A percentile compares a stretch with the other conserved stretches of the same genome.
phyloP scores from a whole-genome alignment of 2,113 vertebrate genomes.

The Nibea coibor region DNA sequence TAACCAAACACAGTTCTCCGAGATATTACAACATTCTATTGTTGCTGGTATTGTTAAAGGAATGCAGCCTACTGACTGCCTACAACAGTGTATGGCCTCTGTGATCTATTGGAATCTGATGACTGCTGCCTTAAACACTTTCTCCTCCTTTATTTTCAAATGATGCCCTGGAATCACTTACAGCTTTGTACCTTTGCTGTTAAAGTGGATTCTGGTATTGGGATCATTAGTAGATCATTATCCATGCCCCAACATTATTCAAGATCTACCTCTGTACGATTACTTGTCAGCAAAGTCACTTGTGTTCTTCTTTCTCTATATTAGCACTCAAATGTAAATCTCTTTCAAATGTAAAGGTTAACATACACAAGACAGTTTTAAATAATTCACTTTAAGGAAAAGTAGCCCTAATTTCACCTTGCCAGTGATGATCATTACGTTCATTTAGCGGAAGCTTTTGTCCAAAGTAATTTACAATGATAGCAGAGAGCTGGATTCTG shows the following conservation, averaged over 20 bases:
- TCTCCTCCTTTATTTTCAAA: slow-evolving; percentile 3
- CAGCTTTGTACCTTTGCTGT: slow-evolving; percentile 14
- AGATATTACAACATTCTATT: background rate
- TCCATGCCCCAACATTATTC: background rate
- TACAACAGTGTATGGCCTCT: background rate
- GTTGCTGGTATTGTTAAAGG: background rate
- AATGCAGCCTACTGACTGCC: background rate
- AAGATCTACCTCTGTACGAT: background rate
- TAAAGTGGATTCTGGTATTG: slow-evolving; percentile 28
- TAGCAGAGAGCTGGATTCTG: background rate
- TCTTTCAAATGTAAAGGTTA: slow-evolving; percentile 7
- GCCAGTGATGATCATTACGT: background rate
- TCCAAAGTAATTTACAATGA: background rate
- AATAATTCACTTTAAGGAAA: background rate
- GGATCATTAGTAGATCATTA: slow-evolving; percentile 37
- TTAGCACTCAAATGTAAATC: slow-evolving; percentile 8
- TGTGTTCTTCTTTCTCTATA: background rate
- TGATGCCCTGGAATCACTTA: slow-evolving; percentile 19
- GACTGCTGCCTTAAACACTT: slow-evolving; percentile 16
- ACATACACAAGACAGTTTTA: background rate
- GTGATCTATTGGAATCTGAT: slow-evolving; percentile 4
- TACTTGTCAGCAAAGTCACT: slow-evolving; percentile 9
- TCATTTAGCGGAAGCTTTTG: background rate
- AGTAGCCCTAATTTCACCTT: background rate
- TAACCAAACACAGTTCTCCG: background rate